These are phyloP conservation scores for Caerostris extrusa DNA, from an alignment of 1,140 invertebrate species.

Conservation along the genomic window DNA sequence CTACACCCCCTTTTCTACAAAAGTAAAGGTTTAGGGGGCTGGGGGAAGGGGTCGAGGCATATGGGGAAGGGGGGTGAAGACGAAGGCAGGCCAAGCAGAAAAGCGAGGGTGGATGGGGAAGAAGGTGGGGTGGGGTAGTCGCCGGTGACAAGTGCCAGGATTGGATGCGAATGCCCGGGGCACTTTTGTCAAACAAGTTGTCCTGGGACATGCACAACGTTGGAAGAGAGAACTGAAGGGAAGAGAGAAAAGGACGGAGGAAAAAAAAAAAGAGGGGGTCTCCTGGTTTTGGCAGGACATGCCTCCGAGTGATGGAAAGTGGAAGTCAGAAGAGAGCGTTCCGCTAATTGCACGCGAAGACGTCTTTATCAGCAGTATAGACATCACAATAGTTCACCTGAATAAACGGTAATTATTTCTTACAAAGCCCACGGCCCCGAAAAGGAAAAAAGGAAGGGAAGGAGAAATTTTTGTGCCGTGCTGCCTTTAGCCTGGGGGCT, in stretches of 20 bases:
- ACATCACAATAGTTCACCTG: constrained; percentile 78
- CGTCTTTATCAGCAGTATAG: constrained; percentile 78
- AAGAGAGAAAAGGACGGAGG: constrained; percentile 8
- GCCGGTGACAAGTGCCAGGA: constrained; percentile 76
- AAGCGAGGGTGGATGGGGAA: not conserved
- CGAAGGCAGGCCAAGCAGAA: not conserved
- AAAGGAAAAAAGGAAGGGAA: not conserved
- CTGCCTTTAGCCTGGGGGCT: constrained; percentile 51
- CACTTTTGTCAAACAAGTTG: constrained; percentile 77
- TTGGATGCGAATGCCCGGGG: constrained; percentile 72
- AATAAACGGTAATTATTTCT: constrained; percentile 78
- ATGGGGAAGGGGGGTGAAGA: not conserved
- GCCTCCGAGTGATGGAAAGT: constrained; percentile 76
- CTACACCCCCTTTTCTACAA: not conserved
- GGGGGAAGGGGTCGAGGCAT: not conserved
- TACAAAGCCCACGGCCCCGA: constrained; percentile 73
- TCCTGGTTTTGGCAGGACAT: constrained; percentile 76
- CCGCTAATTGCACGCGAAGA: constrained; percentile 78
- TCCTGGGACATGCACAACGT: constrained; percentile 61
- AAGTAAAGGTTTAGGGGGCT: constrained; percentile 24
- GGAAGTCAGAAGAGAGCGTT: constrained; percentile 64
- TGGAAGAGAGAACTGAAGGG: not conserved
- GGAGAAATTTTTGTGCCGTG: constrained; percentile 72
- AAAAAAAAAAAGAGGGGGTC: not conserved
- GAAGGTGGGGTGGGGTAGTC: not conserved